Evolutionary conservation across 1,140 invertebrate genomes (phyloP).

Genomic region (Drosophila equinoxialis): DNA sequence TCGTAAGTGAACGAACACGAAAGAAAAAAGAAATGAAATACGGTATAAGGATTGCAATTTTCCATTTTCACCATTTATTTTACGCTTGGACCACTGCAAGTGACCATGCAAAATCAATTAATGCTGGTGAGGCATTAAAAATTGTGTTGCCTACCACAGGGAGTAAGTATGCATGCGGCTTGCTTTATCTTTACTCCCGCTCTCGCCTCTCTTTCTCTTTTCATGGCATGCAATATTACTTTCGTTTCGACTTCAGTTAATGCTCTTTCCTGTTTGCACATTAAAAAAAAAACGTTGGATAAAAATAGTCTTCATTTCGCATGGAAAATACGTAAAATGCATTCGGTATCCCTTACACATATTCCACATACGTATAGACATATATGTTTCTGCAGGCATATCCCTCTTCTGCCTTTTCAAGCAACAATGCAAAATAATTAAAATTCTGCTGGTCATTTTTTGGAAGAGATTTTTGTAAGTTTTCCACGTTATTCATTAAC

Average conservation of each 20-base stretch:
- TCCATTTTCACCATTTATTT: constrained; percentile 42
- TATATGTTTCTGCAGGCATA: background rate
- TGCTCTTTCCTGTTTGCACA: constrained; percentile 53
- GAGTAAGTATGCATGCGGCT: background rate
- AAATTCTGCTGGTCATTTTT: constrained; percentile 42
- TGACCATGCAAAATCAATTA: constrained; percentile 74
- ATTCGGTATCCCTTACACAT: constrained; percentile 8
- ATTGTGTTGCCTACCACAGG: constrained; percentile 43
- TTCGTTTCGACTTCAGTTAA: constrained; percentile 45
- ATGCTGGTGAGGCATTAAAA: constrained; percentile 40
- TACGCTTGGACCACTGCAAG: constrained; percentile 44
- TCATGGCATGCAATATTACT: constrained; percentile 4
- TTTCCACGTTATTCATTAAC: constrained; percentile 34
- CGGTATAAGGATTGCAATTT: constrained; percentile 20
- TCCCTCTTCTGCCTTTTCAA: constrained; percentile 10
- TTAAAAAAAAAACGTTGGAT: constrained; percentile 25
- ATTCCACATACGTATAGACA: background rate
- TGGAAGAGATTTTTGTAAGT: constrained; percentile 5
- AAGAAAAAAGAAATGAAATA: constrained; percentile 23
- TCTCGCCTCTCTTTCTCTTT: background rate
- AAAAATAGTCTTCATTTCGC: constrained; percentile 39
- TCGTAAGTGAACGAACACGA: constrained; percentile 51
- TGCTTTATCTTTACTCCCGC: background rate
- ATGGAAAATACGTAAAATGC: constrained; percentile 27
- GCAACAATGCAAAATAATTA: constrained; percentile 61